Percentiles rank a stretch among this genome's conserved stretches.
Evolutionary conservation across 2,888 invertebrate species (phyloP).

Genomic region (Gastrophysa polygoni): DNA sequence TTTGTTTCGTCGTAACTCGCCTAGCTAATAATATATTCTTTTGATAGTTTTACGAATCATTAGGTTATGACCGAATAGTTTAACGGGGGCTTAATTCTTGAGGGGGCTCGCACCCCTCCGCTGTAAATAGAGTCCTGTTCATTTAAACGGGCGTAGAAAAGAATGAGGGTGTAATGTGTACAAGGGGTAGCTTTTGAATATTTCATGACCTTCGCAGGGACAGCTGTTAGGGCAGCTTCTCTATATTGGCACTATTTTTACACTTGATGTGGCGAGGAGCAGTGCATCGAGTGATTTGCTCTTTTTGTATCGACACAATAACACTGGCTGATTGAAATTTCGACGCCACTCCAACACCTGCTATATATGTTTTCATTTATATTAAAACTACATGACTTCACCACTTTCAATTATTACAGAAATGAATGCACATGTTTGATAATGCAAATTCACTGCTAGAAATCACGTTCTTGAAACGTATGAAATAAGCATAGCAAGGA

Average conservation of each 20-base stretch:
- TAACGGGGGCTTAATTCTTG: constrained; percentile 43
- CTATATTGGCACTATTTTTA: constrained; percentile 46
- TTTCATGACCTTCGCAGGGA: constrained; percentile 50
- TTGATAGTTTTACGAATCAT: constrained; percentile 53
- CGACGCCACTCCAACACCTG: constrained; percentile 40
- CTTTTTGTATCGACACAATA: constrained; percentile 41
- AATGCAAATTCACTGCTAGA: too few species aligned
- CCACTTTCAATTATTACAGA: too few species aligned
- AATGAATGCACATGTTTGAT: too few species aligned
- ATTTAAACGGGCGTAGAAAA: constrained; percentile 50
- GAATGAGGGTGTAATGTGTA: constrained; percentile 52
- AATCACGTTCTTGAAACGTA: too few species aligned
- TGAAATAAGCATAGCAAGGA: too few species aligned
- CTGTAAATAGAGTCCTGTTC: constrained; percentile 46
- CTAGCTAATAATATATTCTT: constrained; percentile 47
- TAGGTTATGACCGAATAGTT: constrained; percentile 53
- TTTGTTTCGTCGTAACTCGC: constrained; percentile 40
- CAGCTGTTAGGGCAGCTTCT: constrained; percentile 50
- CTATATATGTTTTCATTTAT: constrained; percentile 43
- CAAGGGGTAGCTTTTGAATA: constrained; percentile 50
- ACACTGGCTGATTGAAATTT: constrained; percentile 40
- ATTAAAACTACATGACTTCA: too few species aligned
- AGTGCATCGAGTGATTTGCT: constrained; percentile 41
- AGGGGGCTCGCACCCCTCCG: constrained; percentile 39
- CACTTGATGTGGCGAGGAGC: constrained; percentile 34